These are phyloP conservation scores for Drosophila suzukii DNA, from an alignment of 1,140 invertebrate genomes.

Conservation along the genomic window DNA sequence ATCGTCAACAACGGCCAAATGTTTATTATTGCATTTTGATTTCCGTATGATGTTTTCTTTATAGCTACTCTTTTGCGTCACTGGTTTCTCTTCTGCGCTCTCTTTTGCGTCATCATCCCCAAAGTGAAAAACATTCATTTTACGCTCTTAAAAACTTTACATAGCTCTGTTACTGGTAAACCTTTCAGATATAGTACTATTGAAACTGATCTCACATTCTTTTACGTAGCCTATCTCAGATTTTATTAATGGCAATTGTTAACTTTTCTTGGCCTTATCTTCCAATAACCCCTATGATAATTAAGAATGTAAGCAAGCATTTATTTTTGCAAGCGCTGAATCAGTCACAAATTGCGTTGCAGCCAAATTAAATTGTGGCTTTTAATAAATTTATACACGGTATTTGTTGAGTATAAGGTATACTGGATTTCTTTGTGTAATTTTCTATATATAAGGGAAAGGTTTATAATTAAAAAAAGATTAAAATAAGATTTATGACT, in stretches of 20 bases:
- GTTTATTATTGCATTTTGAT: constrained; percentile 80
- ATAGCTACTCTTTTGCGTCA: constrained; percentile 31
- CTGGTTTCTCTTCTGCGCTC: constrained; percentile 3
- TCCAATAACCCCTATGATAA: not conserved
- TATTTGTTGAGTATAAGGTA: too few relatives aligned
- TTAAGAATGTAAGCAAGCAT: not conserved
- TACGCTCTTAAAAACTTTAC: constrained; percentile 16
- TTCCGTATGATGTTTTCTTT: constrained; percentile 65
- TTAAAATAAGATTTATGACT: too few relatives aligned
- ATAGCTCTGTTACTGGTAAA: constrained; percentile 27
- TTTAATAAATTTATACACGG: not conserved
- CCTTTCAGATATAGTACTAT: not conserved
- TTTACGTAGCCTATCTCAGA: constrained; percentile 1
- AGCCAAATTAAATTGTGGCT: constrained; percentile 1
- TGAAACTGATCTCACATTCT: not conserved
- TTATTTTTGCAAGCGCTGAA: constrained; percentile 4
- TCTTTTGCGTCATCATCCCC: constrained; percentile 30
- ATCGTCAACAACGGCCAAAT: constrained; percentile 51
- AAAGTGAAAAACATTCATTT: not conserved
- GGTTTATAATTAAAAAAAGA: too few relatives aligned
- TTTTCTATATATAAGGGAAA: not conserved
- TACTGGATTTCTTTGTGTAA: not conserved
- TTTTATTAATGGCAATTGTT: not conserved
- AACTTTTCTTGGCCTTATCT: constrained; percentile 2
- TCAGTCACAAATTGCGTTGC: constrained; percentile 20